Conservation (phyloP, 2,113 vertebrate species). For the Corapipo altera region DNA sequence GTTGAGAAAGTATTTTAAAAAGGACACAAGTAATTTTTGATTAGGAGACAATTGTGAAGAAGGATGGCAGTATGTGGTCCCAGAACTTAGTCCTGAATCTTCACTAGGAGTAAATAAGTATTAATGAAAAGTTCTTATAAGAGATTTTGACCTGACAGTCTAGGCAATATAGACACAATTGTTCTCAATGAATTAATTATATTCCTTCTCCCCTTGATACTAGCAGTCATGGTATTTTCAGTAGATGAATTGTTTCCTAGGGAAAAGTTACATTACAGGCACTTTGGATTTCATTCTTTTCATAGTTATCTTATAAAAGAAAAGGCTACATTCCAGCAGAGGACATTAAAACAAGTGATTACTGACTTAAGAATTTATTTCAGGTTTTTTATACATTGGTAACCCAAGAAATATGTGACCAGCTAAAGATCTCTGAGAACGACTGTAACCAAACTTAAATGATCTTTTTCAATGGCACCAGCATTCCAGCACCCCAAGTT, state of each 20-base stretch:
- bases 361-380: neutral
- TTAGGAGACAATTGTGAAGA: neutral
- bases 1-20: constrained; percentile 13
- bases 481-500: neutral
- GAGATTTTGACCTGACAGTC: neutral
- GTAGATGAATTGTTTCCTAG: neutral
- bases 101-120: neutral
- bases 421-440: neutral
- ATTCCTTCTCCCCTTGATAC: neutral
- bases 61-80: neutral
- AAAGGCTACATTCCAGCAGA: neutral
- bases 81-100: neutral
- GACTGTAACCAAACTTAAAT: neutral
- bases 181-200: neutral
- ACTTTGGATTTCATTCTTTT: neutral
- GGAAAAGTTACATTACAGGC: neutral
- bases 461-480: neutral
- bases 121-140: neutral
- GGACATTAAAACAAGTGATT: neutral
- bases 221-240: neutral
- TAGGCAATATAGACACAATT: neutral
- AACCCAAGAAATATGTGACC: neutral
- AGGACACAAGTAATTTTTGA: neutral
- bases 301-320: neutral
- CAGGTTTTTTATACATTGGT: neutral